Conservation (phyloP, 2,888 invertebrate genomes). For the Drosophila mayaguana region DNA sequence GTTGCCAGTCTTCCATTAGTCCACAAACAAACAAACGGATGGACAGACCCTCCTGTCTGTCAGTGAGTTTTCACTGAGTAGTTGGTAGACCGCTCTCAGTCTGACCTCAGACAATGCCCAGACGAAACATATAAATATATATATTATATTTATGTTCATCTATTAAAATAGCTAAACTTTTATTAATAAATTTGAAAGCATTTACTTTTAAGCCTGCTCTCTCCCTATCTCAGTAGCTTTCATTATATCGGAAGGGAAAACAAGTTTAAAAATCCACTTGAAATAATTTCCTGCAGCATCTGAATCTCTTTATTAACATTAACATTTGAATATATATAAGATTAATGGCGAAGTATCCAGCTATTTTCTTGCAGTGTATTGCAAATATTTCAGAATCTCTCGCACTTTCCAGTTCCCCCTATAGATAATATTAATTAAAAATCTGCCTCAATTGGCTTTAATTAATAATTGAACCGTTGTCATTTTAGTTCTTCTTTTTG, state of each 20-base stretch:
- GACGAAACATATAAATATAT: slow-evolving; percentile 1
- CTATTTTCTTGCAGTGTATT: slow-evolving; percentile 6
- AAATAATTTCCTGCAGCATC: too few species aligned
- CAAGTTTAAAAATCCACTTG: too few species aligned
- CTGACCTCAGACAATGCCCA: slow-evolving; percentile 26
- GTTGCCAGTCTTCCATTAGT: slow-evolving; percentile 57
- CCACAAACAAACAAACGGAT: slow-evolving; percentile 32
- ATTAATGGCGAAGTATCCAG: neutral
- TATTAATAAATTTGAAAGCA: too few species aligned
- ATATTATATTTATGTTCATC: too few species aligned
- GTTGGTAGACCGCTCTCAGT: slow-evolving; percentile 13
- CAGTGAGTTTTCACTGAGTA: slow-evolving; percentile 2
- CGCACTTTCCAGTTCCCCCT: neutral
- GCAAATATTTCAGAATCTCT: slow-evolving; percentile 3
- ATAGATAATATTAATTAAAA: slow-evolving; percentile 53
- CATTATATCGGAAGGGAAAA: too few species aligned
- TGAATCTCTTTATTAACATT: too few species aligned
- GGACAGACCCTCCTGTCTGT: slow-evolving; percentile 12
- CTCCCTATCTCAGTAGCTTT: too few species aligned
- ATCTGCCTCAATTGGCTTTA: slow-evolving; percentile 33
- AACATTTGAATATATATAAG: neutral
- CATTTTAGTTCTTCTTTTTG: slow-evolving; percentile 4
- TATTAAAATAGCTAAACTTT: too few species aligned
- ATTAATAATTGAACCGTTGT: slow-evolving; percentile 46
- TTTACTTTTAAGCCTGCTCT: too few species aligned